Conservation (phyloP, 2,888 invertebrate species). For the Ormyrus thymus region DNA sequence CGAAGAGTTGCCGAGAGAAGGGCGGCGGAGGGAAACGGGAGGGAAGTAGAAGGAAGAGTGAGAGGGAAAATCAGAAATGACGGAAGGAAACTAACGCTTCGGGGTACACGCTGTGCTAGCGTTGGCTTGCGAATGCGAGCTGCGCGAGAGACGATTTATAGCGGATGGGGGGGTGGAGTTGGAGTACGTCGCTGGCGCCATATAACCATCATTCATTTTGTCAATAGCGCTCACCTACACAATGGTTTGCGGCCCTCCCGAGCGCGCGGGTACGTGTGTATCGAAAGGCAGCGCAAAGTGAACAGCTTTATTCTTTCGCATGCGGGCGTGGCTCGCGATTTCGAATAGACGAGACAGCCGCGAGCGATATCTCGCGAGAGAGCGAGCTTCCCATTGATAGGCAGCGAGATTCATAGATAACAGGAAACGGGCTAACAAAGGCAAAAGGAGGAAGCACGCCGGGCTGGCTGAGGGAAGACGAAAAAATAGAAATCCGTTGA, state of each 20-base stretch:
- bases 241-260: constrained; percentile 60
- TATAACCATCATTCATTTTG: constrained; percentile 71
- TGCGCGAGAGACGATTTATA: constrained; percentile 68
- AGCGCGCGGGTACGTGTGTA: constrained; percentile 58
- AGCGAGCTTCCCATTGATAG: constrained; percentile 6
- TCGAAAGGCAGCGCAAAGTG: constrained; percentile 59
- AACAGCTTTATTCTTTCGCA: constrained; percentile 69
- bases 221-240: constrained; percentile 68
- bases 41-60: constrained; percentile 27
- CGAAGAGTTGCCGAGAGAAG: constrained; percentile 14
- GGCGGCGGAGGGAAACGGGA: background rate
- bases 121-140: constrained; percentile 35
- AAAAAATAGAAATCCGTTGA: constrained; percentile 5
- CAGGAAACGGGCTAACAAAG: constrained; percentile 12
- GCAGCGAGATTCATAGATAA: constrained; percentile 22
- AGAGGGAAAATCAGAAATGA: constrained; percentile 56
- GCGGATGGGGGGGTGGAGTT: constrained; percentile 60
- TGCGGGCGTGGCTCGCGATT: constrained; percentile 63
- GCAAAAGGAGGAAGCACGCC: background rate
- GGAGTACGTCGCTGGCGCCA: constrained; percentile 64
- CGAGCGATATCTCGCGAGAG: no score
- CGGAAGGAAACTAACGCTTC: constrained; percentile 57
- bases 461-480: background rate
- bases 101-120: constrained; percentile 58
- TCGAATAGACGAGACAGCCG: constrained; percentile 58